A percentile compares a stretch with the other conserved stretches of the same genome.
Conservation (phyloP, 2,888 invertebrate genomes). For the Acleris cristana region DNA sequence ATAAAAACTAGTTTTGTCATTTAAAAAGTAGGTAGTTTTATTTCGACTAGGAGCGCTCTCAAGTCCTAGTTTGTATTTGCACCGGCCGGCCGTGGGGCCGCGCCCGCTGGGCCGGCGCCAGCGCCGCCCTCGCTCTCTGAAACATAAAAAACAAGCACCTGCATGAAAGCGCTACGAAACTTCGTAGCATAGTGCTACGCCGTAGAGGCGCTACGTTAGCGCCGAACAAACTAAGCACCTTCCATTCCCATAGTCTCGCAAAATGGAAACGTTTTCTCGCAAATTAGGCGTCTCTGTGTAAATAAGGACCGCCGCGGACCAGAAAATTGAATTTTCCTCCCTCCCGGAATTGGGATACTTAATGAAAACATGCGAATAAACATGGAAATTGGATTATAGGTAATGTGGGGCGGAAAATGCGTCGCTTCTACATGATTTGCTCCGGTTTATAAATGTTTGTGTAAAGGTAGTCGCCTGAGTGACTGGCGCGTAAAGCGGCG, state of each 20-base stretch:
- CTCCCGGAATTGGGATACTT: slow-evolving; percentile 22
- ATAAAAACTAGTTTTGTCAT: too few species aligned
- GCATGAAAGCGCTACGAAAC: slow-evolving; percentile 10
- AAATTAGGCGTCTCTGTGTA: slow-evolving; percentile 6
- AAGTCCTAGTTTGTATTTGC: background rate
- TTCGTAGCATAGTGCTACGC: slow-evolving; percentile 9
- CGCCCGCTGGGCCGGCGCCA: slow-evolving; percentile 2
- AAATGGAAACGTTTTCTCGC: slow-evolving; percentile 5
- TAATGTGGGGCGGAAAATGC: slow-evolving; percentile 8
- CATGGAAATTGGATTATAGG: slow-evolving; percentile 8
- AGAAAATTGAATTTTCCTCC: slow-evolving; percentile 9
- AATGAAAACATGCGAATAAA: slow-evolving; percentile 28
- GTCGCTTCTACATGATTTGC: slow-evolving; percentile 11
- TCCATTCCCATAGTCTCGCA: background rate
- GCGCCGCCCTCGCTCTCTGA: background rate
- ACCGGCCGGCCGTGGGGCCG: background rate
- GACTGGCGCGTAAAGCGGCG: background rate
- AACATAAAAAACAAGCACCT: background rate
- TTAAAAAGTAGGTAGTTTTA: background rate
- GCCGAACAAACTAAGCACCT: background rate
- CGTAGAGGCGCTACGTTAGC: slow-evolving; percentile 7
- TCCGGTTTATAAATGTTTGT: slow-evolving; percentile 2
- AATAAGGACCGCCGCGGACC: slow-evolving; percentile 5
- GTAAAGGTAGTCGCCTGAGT: background rate
- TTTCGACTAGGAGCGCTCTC: background rate